phyloP scores from a whole-genome alignment of 2,797 vertebrate genomes.

The Alauda arvensis region DNA sequence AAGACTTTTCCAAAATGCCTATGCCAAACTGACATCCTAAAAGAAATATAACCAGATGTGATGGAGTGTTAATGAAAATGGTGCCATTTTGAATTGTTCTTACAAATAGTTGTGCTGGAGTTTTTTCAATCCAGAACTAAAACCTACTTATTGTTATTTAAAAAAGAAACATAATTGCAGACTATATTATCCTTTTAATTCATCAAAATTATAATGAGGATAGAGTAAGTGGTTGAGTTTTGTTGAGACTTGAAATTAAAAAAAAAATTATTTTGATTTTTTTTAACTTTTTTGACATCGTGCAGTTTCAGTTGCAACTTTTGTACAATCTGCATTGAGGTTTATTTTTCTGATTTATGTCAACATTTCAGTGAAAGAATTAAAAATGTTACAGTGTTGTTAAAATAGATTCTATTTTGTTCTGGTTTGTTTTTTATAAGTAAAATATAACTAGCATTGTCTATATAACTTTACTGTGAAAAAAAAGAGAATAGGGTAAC shows the following conservation, averaged over 20 bases:
- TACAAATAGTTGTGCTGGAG: fast-evolving
- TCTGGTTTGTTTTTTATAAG: neutral
- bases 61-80: neutral
- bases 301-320: neutral
- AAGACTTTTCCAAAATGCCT: neutral
- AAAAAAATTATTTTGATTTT: neutral
- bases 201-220: neutral
- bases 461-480: neutral
- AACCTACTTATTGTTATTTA: neutral
- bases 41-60: neutral
- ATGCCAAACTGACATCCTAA: neutral
- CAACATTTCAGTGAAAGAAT: neutral
- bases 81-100: neutral
- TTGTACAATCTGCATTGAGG: neutral
- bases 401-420: neutral
- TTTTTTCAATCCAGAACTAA: neutral
- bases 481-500: constrained; percentile 1
- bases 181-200: neutral
- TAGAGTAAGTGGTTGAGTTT: neutral
- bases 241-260: neutral
- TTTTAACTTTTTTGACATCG: neutral
- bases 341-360: neutral
- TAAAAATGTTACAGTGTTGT: neutral
- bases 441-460: neutral
- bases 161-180: neutral